phyloP scores from a whole-genome alignment of 2,113 vertebrate species.

The Sinocyclocheilus grahami region DNA sequence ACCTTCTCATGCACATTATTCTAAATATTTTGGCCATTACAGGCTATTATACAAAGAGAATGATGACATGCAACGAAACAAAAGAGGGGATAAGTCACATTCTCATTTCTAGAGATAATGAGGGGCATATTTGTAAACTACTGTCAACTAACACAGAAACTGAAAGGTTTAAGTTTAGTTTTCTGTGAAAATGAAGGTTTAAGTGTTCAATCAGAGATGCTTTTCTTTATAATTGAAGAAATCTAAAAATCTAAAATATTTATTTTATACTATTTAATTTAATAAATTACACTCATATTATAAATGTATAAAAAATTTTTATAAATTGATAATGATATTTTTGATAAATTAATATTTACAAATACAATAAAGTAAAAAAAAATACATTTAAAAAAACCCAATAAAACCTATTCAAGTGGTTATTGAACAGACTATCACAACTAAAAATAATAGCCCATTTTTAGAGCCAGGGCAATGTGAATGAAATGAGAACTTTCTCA shows the following conservation, averaged over 20 bases:
- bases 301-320: no score
- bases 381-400: not conserved
- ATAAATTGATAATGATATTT: not conserved
- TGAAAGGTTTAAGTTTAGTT: not conserved
- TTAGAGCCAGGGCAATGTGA: not conserved
- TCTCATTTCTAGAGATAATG: not conserved
- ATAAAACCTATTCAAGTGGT: not conserved
- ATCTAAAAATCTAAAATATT: no score
- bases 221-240: not conserved
- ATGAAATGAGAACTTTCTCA: not conserved
- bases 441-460: not conserved
- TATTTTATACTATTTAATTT: not conserved
- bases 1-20: not conserved
- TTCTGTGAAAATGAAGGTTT: not conserved
- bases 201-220: not conserved
- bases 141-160: not conserved
- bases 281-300: not conserved
- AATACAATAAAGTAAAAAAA: no score
- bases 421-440: not conserved
- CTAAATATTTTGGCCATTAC: not conserved
- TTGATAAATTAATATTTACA: no score
- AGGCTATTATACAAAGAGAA: slow-evolving; percentile 2
- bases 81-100: not conserved
- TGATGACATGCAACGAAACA: slow-evolving; percentile 21
- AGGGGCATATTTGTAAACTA: not conserved